These are phyloP conservation scores for Styela clava DNA, from an alignment of 23 tunicate species.

Conservation along the genomic window DNA sequence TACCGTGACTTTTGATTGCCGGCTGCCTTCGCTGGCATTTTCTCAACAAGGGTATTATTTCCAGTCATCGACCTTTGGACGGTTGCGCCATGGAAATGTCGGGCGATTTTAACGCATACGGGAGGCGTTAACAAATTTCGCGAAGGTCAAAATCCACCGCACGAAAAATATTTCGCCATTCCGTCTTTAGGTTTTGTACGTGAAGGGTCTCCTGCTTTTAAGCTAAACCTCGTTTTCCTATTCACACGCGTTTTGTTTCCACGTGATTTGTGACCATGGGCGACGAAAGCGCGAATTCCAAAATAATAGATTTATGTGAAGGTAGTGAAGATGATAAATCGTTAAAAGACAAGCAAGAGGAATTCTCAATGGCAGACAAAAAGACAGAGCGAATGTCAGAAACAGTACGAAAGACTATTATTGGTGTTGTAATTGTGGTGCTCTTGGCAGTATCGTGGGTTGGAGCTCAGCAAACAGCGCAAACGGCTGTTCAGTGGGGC, in stretches of 20 bases:
- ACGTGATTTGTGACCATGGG: background rate
- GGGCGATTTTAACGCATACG: background rate
- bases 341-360: background rate
- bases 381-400: background rate
- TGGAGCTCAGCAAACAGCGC: slow-evolving; percentile 92
- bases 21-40: background rate
- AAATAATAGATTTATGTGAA: background rate
- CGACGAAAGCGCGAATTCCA: background rate
- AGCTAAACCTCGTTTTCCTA: too few relatives aligned
- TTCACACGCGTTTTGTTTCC: background rate
- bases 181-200: too few relatives aligned
- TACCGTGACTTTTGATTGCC: background rate
- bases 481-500: slow-evolving; percentile 49
- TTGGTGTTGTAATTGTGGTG: slow-evolving; percentile 67
- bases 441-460: slow-evolving; percentile 88
- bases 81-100: background rate
- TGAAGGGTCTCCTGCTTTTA: too few relatives aligned
- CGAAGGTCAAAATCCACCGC: too few relatives aligned
- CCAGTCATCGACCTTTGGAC: background rate
- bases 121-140: too few relatives aligned
- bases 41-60: background rate
- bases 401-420: background rate
- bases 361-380: background rate
- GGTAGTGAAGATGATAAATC: background rate
- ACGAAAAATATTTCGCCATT: too few relatives aligned